Percentiles rank a stretch among this genome's conserved stretches.
phyloP scores from a whole-genome alignment of 1,140 invertebrate genomes.

The Ostrea denselamellosa region DNA sequence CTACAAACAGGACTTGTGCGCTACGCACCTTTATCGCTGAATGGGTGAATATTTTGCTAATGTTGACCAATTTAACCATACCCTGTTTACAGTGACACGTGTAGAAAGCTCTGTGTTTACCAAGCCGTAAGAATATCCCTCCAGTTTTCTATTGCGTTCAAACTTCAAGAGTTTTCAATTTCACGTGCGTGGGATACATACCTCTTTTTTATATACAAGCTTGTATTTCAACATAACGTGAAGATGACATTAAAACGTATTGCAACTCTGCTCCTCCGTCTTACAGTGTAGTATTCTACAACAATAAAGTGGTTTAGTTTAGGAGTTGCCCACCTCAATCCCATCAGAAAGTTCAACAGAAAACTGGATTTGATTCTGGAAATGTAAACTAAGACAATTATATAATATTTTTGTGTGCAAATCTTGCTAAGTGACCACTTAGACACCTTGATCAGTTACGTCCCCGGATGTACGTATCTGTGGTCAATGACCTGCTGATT shows the following conservation, averaged over 20 bases:
- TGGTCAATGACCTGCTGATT: conserved; percentile 6
- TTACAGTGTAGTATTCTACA: no score
- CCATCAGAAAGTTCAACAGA: no score
- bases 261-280: no score
- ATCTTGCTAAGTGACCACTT: conserved; percentile 10
- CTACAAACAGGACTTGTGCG: not conserved
- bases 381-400: not conserved
- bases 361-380: not conserved
- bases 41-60: conserved; percentile 7
- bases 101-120: conserved; percentile 30
- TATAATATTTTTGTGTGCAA: not conserved
- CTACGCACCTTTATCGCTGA: not conserved
- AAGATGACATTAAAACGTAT: no score
- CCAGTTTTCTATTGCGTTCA: not conserved
- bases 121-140: not conserved
- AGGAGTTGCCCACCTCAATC: no score
- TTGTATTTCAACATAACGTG: no score
- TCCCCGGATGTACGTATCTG: conserved; percentile 25
- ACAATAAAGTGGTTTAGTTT: no score
- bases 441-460: not conserved
- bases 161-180: conserved; percentile 27
- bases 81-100: conserved; percentile 16
- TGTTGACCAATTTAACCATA: conserved; percentile 27
- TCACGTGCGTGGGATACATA: not conserved
- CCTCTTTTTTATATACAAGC: not conserved